Evolutionary conservation across 2,113 vertebrate species (phyloP), one percentile per base, ranked within the genome.

Genomic region (Hippopotamus amphibius): DNA sequence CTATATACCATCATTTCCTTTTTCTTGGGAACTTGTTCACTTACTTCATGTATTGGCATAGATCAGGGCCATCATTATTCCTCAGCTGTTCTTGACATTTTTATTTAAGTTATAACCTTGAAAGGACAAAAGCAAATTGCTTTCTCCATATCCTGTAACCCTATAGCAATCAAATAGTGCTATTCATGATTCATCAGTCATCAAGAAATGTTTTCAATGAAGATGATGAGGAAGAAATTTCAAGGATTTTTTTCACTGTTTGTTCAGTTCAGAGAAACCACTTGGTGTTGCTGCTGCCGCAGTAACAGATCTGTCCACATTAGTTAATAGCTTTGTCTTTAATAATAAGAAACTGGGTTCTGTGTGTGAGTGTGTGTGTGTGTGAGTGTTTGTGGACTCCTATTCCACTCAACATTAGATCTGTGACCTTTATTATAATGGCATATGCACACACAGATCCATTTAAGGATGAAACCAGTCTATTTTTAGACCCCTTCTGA

Each of bases 121-220:
- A 88, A 92, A 90, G 43, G 68, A 95, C 28, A 94, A 91, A 96
- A 85, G 21, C 48, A 93, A 90, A 88, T 91, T 91, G 55, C 43
- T 82, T 66, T 85, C 13, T 95, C 43, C 33, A 57, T 82, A 79
- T 30, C 90, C 19, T 86, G 24, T 71, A 55, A 82, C 22, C 24
- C 80, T 66, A 26, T 50, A 74, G 55, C 68, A 86, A 91, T 91
- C 71, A 93, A 61, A 53, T 30, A 61, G 28, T 59, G 28, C 80
- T 92, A 68, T 88, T 76, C 30, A 53, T 85, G 55, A 96, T 79
- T 83, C 76, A 85, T 86, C 48, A 83, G 72, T 33, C 24, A 63
- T 93, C 77, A 46, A 48, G n/a, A 97, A 90, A 88, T 74, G 8
- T 66, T 95, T 97, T 96, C 81, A 94, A n/a, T 90, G 90, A 94